These are phyloP conservation scores for Drosophila helvetica DNA, from an alignment of 2,888 invertebrate genomes.

Conservation along the genomic window DNA sequence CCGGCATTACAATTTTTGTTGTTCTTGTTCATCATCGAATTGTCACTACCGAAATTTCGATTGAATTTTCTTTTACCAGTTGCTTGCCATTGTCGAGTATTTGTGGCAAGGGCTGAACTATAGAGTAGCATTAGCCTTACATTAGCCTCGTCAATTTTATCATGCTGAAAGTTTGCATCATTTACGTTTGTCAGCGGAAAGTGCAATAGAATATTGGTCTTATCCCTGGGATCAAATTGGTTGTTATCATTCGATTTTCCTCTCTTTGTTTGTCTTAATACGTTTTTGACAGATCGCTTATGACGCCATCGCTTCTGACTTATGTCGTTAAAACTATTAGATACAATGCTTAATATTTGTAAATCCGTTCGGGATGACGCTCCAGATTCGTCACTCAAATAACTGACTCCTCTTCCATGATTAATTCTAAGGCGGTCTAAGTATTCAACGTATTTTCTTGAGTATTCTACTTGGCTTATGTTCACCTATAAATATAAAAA, in stretches of 20 bases:
- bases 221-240: constrained; percentile 30
- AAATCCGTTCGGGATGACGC: constrained; percentile 40
- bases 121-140: constrained; percentile 79
- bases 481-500: constrained; percentile 85
- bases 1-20: constrained; percentile 23
- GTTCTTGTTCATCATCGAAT: background rate
- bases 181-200: constrained; percentile 63
- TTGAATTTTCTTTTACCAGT: constrained; percentile 9
- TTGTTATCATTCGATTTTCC: background rate
- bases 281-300: constrained; percentile 21
- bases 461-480: constrained; percentile 87
- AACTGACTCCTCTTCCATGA: background rate
- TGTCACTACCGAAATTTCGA: background rate
- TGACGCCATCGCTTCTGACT: constrained; percentile 40
- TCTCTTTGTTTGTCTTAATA: background rate
- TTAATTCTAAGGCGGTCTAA: constrained; percentile 82
- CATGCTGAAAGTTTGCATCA: constrained; percentile 51
- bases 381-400: background rate
- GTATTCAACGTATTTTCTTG: constrained; percentile 86
- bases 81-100: background rate
- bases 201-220: constrained; percentile 62
- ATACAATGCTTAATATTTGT: constrained; percentile 70
- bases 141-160: constrained; percentile 81
- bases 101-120: constrained; percentile 67
- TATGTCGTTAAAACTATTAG: constrained; percentile 61